A percentile compares a stretch with the other conserved stretches of the same genome.
phyloP scores from a whole-genome alignment of 1,140 invertebrate genomes.

The Pantala flavescens region DNA sequence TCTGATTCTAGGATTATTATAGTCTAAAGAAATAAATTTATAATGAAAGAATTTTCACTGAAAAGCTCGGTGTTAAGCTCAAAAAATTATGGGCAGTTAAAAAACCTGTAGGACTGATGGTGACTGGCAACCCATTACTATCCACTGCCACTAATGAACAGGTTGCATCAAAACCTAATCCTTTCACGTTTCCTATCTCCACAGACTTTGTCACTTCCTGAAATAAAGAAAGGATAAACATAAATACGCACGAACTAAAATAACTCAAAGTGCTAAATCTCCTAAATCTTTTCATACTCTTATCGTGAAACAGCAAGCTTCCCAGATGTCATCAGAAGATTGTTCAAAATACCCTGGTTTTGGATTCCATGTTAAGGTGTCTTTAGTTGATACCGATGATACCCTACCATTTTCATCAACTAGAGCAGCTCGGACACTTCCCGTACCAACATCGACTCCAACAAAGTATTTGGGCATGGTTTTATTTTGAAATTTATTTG shows the following conservation, averaged over 20 bases:
- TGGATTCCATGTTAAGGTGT: constrained; percentile 68
- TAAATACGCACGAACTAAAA: constrained; percentile 8
- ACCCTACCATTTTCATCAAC: constrained; percentile 57
- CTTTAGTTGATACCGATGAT: constrained; percentile 45
- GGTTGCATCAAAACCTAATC: constrained; percentile 92
- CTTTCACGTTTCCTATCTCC: constrained; percentile 50
- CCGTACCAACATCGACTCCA: constrained; percentile 89
- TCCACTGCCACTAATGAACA: constrained; percentile 84
- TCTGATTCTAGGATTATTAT: too few species aligned
- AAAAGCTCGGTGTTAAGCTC: too few species aligned
- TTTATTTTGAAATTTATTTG: not conserved
- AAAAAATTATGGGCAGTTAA: too few species aligned
- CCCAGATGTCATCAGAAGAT: constrained; percentile 86
- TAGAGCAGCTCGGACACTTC: constrained; percentile 73
- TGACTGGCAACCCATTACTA: constrained; percentile 53
- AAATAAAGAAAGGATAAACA: constrained; percentile 26
- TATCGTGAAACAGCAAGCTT: constrained; percentile 51
- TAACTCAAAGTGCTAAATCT: not conserved
- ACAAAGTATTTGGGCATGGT: constrained; percentile 50
- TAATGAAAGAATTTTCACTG: too few species aligned
- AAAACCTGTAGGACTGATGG: constrained; percentile 58
- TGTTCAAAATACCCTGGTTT: constrained; percentile 76
- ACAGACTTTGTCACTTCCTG: constrained; percentile 51
- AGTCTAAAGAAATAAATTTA: too few species aligned
- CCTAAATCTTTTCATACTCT: constrained; percentile 40